Percentiles rank a stretch among this genome's conserved stretches.
These are phyloP conservation scores for Vanessa tameamea DNA, from an alignment of 1,140 invertebrate species.

Conservation along the genomic window DNA sequence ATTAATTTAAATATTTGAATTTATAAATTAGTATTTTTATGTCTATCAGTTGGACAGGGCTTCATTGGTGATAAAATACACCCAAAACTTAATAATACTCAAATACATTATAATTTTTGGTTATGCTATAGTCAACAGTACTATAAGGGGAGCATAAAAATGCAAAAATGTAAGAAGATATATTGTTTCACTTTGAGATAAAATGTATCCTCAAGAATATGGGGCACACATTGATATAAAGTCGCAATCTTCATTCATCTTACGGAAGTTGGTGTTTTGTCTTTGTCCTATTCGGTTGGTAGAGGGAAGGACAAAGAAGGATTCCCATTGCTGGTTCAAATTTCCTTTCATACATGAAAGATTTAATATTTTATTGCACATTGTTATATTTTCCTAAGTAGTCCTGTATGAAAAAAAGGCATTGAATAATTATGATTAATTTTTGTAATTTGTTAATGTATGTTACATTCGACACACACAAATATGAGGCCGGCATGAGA, in stretches of 20 bases:
- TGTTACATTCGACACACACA: too few species aligned
- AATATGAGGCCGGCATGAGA: too few species aligned
- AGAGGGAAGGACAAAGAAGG: neutral
- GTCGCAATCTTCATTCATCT: conserved; percentile 25
- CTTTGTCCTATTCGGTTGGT: conserved; percentile 11
- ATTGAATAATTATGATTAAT: too few species aligned
- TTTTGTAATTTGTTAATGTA: too few species aligned
- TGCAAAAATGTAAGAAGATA: conserved; percentile 7
- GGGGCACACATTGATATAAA: conserved; percentile 7
- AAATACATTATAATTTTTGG: neutral
- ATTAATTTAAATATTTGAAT: too few species aligned
- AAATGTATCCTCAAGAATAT: conserved; percentile 1
- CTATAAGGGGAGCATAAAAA: neutral
- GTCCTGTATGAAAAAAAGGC: too few species aligned
- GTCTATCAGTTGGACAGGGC: too few species aligned
- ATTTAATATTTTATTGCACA: too few species aligned
- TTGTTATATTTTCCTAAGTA: too few species aligned
- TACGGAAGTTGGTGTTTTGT: conserved; percentile 20
- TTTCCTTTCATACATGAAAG: neutral
- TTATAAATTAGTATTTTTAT: too few species aligned
- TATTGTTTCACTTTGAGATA: conserved; percentile 7
- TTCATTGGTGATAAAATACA: too few species aligned
- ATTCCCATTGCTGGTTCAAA: neutral
- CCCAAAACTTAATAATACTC: too few species aligned
- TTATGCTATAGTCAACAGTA: neutral